These are phyloP conservation scores for Minunthozetes semirufus DNA, from an alignment of 2,888 invertebrate genomes.

Conservation along the genomic window DNA sequence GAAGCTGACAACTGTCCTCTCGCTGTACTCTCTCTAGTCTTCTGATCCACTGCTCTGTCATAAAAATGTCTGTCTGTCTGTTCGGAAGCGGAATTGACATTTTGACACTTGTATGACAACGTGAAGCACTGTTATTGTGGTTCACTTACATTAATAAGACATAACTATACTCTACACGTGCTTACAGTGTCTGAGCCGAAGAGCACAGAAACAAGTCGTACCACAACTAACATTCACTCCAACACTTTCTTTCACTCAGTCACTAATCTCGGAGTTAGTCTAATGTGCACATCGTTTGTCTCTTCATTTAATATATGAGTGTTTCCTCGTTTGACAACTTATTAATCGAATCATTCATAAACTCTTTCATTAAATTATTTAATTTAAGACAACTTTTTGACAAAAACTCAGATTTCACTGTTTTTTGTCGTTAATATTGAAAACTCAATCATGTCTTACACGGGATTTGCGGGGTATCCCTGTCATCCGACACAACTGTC, in stretches of 20 bases:
- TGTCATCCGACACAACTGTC: slow-evolving; percentile 10
- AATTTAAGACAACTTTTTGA: not conserved
- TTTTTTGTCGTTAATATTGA: not conserved
- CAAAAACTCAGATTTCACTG: not conserved
- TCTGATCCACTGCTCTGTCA: not conserved
- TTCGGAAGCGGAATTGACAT: slow-evolving; percentile 20
- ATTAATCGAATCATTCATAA: slow-evolving; percentile 3
- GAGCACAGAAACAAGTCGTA: not conserved
- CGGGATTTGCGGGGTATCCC: slow-evolving; percentile 2
- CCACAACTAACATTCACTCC: not conserved
- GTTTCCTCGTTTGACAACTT: slow-evolving; percentile 11
- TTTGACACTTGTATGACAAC: slow-evolving; percentile 20
- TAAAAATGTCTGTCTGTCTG: slow-evolving; percentile 11
- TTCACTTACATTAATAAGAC: slow-evolving; percentile 6
- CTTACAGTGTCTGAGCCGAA: not conserved
- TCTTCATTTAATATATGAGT: slow-evolving; percentile 6
- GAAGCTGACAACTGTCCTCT: not conserved
- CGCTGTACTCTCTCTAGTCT: not conserved
- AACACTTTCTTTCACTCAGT: not conserved
- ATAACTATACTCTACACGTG: slow-evolving; percentile 16
- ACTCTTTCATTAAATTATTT: not conserved
- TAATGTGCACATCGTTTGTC: not conserved
- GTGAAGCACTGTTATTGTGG: slow-evolving; percentile 14
- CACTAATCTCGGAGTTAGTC: not conserved
- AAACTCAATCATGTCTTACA: not conserved